Percentiles rank a stretch among this genome's conserved stretches.
phyloP scores from a whole-genome alignment of 2,797 vertebrate genomes.

The Hypotaenidia philippensis region DNA sequence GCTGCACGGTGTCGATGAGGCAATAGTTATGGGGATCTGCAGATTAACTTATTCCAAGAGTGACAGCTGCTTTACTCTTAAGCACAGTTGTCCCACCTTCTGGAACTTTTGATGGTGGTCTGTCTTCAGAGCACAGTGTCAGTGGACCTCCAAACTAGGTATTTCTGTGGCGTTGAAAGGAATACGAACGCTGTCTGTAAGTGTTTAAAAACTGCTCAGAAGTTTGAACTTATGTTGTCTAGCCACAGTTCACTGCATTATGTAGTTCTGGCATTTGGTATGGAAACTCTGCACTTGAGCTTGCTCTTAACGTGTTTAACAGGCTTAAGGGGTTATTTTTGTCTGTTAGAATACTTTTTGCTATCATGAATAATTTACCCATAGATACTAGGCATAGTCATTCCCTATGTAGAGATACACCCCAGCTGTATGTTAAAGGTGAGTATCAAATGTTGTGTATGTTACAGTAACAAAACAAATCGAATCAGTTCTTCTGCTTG shows the following conservation, averaged over 20 bases:
- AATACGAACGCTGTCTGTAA: not conserved
- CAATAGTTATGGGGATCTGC: not conserved
- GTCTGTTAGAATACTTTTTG: slow-evolving; percentile 15
- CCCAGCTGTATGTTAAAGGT: not conserved
- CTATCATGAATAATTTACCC: not conserved
- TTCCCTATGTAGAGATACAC: not conserved
- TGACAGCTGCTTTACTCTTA: not conserved
- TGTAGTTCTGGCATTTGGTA: slow-evolving; percentile 44
- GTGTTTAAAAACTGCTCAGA: not conserved
- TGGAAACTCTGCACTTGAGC: slow-evolving; percentile 50
- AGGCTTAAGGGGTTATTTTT: not conserved
- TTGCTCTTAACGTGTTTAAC: slow-evolving; percentile 35
- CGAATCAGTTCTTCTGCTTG: not conserved
- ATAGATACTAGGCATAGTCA: not conserved
- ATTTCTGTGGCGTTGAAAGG: not conserved
- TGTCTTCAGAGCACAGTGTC: not conserved
- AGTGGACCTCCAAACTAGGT: not conserved
- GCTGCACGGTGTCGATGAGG: not conserved
- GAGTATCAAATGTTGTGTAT: not conserved
- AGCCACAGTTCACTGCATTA: slow-evolving; percentile 38
- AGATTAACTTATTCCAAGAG: not conserved
- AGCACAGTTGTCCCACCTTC: not conserved
- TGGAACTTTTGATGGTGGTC: not conserved
- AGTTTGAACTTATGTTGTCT: slow-evolving; percentile 51
- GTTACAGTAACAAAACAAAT: not conserved